Conservation (phyloP, 2,113 vertebrate species). For the Mus spicilegus region DNA sequence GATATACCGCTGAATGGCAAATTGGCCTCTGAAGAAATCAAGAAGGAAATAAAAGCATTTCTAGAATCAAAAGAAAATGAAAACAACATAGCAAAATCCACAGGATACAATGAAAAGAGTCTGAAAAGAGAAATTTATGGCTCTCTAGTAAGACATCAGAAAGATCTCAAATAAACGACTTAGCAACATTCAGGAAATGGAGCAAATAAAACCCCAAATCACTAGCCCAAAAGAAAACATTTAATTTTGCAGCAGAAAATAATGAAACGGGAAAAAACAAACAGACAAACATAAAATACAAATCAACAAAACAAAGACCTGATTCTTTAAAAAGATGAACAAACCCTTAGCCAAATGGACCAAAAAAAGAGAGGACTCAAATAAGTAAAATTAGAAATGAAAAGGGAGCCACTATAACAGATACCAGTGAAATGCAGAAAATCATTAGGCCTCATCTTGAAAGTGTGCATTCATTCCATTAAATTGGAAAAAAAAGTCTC, state of each 20-base stretch:
- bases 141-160: neutral
- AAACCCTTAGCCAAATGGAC: neutral
- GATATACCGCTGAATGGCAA: neutral
- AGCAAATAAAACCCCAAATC: neutral
- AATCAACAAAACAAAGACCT: neutral
- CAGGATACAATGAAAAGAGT: too few relatives aligned
- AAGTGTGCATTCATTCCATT: neutral
- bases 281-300: neutral
- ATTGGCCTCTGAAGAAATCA: neutral
- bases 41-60: neutral
- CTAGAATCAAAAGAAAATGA: neutral
- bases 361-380: neutral
- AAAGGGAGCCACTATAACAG: neutral
- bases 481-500: neutral
- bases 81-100: neutral
- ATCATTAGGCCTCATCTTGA: neutral
- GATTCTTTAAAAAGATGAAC: neutral
- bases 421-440: neutral
- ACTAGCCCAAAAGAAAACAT: neutral
- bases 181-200: neutral
- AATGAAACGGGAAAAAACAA: neutral
- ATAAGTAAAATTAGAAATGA: neutral
- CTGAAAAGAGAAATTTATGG: neutral
- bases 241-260: neutral
- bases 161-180: neutral